Evolutionary conservation across 2,797 vertebrate genomes (phyloP).

Genomic region (Todus mexicanus): DNA sequence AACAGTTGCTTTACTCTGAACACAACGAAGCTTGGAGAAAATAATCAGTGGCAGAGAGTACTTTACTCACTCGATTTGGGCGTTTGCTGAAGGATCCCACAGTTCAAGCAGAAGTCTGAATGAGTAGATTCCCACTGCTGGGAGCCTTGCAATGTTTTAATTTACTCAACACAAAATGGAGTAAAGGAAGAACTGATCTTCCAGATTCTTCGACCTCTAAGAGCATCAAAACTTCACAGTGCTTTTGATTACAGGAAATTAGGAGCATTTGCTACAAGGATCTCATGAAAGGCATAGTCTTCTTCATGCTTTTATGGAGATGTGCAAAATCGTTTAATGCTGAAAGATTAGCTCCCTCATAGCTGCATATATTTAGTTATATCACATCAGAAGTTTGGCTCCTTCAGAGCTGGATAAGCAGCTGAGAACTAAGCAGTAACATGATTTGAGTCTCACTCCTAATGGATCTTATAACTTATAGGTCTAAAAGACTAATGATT

Average conservation of each 20-base stretch:
- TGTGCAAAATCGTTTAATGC: conserved; percentile 1
- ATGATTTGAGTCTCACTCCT: conserved; percentile 27
- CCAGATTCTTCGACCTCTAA: background rate
- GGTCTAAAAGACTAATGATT: conserved; percentile 49
- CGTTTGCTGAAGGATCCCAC: background rate
- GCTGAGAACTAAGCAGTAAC: conserved; percentile 35
- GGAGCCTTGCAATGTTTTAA: background rate
- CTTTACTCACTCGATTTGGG: background rate
- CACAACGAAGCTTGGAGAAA: background rate
- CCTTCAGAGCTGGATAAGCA: conserved; percentile 12
- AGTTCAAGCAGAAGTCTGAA: background rate
- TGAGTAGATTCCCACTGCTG: background rate
- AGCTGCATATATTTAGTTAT: conserved; percentile 13
- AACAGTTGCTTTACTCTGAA: background rate
- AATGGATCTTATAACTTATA: conserved; percentile 45
- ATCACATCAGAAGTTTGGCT: conserved; percentile 47
- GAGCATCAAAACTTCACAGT: conserved; percentile 30
- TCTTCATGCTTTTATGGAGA: conserved; percentile 20
- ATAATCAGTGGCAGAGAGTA: background rate
- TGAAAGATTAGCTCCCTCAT: conserved; percentile 15
- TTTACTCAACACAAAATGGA: background rate
- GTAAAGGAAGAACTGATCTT: background rate
- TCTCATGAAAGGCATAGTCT: conserved; percentile 13
- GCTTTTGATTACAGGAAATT: conserved; percentile 39
- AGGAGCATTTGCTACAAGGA: conserved; percentile 35